Evolutionary conservation across 2,113 vertebrate species (phyloP), one percentile per base, ranked within the genome.

Genomic region (Eulacestoma nigropectus): DNA sequence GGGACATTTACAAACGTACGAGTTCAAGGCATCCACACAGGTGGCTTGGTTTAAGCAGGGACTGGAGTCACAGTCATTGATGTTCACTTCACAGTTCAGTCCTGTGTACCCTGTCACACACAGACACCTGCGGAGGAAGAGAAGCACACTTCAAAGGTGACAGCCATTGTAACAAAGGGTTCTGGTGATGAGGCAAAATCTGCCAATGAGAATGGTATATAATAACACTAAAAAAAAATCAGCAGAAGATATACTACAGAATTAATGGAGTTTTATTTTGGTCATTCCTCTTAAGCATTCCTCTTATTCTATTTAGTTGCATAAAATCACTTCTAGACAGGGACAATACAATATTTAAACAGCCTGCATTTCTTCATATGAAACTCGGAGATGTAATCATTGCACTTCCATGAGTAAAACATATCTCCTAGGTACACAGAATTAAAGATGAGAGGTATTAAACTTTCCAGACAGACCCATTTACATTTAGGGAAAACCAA

Each of bases 31-130:
- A 95, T 99, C 99, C 95, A 99, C 90, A 93, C 99, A 99, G 57
- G 98, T 99, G 72, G 99, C 99, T 37, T 98, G 98, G 62, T 99
- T 99, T 97, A 98, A 97, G 63, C 99, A 99, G 21, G 99, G 99
- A 96, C 98, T 99, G 5, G 99, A 99, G 33, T 98, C 98, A 86
- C 99, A 99, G 60, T 99, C 99, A 56, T 99, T 98, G 96, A 99
- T 98, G 72, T 99, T 98, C 95, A 98, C 80, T 97, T 99, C 98
- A 73, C 99, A 99, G 86, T 97, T 95, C 47, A 87, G 73, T 33
- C 99, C 99, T 3, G 96, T 98, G 97, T 98, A 99, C 11, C 99
- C 99, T 60, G 96, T 89, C 47, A 97, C 97, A 97, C 99, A 99
- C 14, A 98, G 98, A 95, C 99, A 99, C 95, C 99, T 99, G 84